These are phyloP conservation scores for Polypterus senegalus DNA, from an alignment of 2,113 vertebrate genomes.

Conservation along the genomic window DNA sequence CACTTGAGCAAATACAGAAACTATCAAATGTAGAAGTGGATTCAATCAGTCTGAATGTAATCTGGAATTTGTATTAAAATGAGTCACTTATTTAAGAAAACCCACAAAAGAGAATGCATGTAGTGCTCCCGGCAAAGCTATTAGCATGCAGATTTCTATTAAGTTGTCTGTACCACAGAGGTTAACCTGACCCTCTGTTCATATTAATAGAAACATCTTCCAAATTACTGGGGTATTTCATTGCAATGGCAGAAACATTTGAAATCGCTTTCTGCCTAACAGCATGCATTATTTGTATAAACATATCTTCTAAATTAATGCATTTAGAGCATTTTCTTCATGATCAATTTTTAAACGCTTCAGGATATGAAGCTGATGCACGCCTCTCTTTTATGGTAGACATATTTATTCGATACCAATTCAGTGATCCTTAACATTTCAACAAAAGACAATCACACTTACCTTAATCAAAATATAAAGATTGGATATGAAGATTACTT, in stretches of 20 bases:
- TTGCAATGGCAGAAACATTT: constrained; percentile 8
- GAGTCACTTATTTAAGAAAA: constrained; percentile 28
- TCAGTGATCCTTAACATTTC: constrained; percentile 3
- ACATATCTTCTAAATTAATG: constrained; percentile 1
- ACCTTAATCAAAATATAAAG: background rate
- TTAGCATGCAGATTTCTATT: constrained; percentile 46
- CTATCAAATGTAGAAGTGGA: constrained; percentile 33
- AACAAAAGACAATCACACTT: background rate
- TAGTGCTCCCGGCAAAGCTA: constrained; percentile 32
- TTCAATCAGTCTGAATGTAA: constrained; percentile 43
- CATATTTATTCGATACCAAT: background rate
- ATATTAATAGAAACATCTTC: constrained; percentile 17
- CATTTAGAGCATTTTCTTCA: constrained; percentile 2
- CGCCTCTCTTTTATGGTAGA: background rate
- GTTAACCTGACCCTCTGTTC: constrained; percentile 21
- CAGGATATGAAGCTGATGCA: background rate
- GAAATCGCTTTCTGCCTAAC: background rate
- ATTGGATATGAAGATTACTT: no score
- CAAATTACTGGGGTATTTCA: constrained; percentile 5
- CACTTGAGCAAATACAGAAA: constrained; percentile 55
- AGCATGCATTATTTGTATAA: constrained; percentile 1
- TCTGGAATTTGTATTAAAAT: constrained; percentile 51
- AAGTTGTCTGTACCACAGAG: constrained; percentile 26
- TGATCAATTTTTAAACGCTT: constrained; percentile 1
- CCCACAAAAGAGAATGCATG: constrained; percentile 35